Conservation (phyloP, 64 coral and sea anemone species). For the Montipora efflorescens region DNA sequence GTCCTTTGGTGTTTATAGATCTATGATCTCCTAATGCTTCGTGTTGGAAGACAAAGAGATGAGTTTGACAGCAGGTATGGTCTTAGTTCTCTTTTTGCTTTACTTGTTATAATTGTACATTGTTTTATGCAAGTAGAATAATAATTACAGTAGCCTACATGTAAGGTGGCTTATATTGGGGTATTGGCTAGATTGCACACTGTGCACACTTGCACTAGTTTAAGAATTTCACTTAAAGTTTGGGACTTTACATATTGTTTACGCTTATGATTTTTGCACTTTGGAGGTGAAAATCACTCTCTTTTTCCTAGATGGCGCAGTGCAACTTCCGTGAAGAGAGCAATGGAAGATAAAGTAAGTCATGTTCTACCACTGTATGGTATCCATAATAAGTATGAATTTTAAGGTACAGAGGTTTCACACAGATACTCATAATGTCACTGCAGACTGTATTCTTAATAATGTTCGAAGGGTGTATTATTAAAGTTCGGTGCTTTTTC, state of each 20-base stretch:
- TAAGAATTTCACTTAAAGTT: too few relatives aligned
- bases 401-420: too few relatives aligned
- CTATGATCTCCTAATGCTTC: slow-evolving; percentile 73
- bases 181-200: too few relatives aligned
- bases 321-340: slow-evolving; percentile 76
- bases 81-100: neutral
- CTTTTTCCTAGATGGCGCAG: slow-evolving; percentile 66
- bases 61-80: slow-evolving; percentile 75
- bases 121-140: too few relatives aligned
- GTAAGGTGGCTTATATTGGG: too few relatives aligned
- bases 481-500: neutral
- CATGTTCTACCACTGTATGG: neutral
- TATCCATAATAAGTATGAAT: too few relatives aligned
- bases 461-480: too few relatives aligned
- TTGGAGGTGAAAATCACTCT: neutral
- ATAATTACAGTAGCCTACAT: too few relatives aligned
- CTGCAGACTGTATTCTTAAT: too few relatives aligned
- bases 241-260: too few relatives aligned
- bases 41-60: slow-evolving; percentile 64
- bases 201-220: too few relatives aligned
- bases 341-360: slow-evolving; percentile 82
- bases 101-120: neutral
- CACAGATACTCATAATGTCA: too few relatives aligned
- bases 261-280: neutral
- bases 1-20: slow-evolving; percentile 32